These are phyloP conservation scores for Limnephilus marmoratus DNA, from an alignment of 2,888 invertebrate species.

Conservation along the genomic window DNA sequence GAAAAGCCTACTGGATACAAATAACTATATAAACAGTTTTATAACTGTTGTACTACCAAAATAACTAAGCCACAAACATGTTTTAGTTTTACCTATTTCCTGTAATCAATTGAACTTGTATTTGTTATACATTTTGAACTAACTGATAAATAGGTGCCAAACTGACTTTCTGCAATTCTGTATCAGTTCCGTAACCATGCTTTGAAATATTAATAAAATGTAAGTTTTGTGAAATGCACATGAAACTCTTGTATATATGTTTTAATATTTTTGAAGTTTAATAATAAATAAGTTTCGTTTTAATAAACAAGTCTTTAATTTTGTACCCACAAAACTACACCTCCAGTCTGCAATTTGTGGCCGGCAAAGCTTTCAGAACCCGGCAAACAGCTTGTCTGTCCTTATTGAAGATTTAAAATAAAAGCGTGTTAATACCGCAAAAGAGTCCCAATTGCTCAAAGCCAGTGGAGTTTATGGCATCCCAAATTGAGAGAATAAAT, in stretches of 20 bases:
- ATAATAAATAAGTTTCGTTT: conserved; percentile 66
- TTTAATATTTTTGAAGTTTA: conserved; percentile 66
- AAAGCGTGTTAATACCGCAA: too few relatives aligned
- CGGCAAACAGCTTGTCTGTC: too few relatives aligned
- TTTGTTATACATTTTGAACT: not conserved
- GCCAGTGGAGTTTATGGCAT: too few relatives aligned
- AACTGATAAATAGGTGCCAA: conserved; percentile 47
- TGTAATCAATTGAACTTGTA: not conserved
- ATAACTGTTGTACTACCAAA: not conserved
- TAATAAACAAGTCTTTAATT: conserved; percentile 32
- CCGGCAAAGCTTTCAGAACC: not conserved
- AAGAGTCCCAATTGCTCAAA: not conserved
- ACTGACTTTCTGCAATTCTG: conserved; percentile 38
- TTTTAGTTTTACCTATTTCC: not conserved
- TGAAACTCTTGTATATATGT: conserved; percentile 57
- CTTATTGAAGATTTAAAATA: too few relatives aligned
- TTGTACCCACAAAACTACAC: not conserved
- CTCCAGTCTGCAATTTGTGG: not conserved
- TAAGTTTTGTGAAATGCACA: conserved; percentile 45
- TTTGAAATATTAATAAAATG: conserved; percentile 34
- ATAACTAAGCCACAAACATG: not conserved
- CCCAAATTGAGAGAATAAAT: too few relatives aligned
- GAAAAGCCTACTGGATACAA: not conserved
- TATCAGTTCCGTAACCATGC: conserved; percentile 30
- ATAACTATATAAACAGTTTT: not conserved